These are phyloP conservation scores for Telenomus remus DNA, from an alignment of 1,140 invertebrate species.

Conservation along the genomic window DNA sequence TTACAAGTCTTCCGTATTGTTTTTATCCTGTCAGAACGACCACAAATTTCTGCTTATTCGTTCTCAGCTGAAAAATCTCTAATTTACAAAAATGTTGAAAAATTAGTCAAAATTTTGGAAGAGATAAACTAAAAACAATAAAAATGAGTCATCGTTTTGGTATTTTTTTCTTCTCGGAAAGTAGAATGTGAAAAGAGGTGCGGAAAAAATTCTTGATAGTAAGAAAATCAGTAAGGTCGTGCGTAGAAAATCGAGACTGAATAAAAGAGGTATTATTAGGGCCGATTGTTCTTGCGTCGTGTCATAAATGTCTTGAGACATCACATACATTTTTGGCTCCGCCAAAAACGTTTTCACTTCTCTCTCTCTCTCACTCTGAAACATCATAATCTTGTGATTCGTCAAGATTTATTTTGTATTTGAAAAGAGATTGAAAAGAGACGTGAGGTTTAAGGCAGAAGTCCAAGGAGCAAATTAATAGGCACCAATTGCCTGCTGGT, in stretches of 20 bases:
- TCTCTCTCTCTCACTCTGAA: too few relatives aligned
- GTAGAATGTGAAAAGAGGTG: not conserved
- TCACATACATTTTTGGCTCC: not conserved
- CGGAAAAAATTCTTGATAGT: not conserved
- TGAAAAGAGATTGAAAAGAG: too few relatives aligned
- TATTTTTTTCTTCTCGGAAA: not conserved
- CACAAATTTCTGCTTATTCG: too few relatives aligned
- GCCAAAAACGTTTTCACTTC: not conserved
- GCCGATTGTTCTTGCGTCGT: not conserved
- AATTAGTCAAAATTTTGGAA: too few relatives aligned
- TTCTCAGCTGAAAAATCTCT: too few relatives aligned
- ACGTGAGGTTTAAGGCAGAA: not conserved
- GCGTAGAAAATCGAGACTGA: not conserved
- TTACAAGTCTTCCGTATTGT: too few relatives aligned
- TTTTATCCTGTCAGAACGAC: too few relatives aligned
- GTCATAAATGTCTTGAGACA: not conserved
- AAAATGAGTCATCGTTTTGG: not conserved
- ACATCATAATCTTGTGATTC: not conserved
- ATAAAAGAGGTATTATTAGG: conserved; percentile 1
- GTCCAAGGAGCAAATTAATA: not conserved
- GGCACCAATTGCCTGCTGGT: not conserved
- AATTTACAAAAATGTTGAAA: too few relatives aligned
- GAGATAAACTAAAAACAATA: too few relatives aligned
- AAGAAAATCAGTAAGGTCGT: not conserved
- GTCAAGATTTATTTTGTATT: too few relatives aligned